Percentiles rank a stretch among this genome's conserved stretches.
Evolutionary conservation across 2,888 invertebrate genomes (phyloP).

Genomic region (Polydrusus cervinus): DNA sequence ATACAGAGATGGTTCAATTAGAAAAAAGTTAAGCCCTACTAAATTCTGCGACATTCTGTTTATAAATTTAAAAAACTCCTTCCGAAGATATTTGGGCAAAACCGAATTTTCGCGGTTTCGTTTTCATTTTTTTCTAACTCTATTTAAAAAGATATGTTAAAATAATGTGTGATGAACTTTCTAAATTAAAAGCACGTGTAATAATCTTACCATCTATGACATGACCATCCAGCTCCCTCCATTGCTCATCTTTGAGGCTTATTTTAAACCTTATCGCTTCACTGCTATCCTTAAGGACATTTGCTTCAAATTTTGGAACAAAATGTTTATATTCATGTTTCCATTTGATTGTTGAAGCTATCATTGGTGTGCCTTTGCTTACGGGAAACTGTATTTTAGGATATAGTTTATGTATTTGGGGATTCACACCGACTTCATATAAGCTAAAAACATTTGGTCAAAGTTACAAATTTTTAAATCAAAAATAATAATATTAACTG

Average conservation of each 20-base stretch:
- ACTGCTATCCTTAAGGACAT: not conserved
- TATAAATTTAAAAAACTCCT: too few species aligned
- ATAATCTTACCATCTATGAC: conserved; percentile 78
- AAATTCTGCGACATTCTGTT: too few species aligned
- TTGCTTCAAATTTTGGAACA: conserved; percentile 69
- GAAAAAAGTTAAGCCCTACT: too few species aligned
- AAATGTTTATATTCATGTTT: conserved; percentile 87
- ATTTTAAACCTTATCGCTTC: conserved; percentile 42
- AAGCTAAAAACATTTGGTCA: conserved; percentile 78
- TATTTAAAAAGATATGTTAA: too few species aligned
- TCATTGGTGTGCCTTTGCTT: conserved; percentile 74
- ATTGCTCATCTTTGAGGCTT: conserved; percentile 72
- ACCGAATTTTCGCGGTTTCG: too few species aligned
- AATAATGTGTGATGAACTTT: too few species aligned
- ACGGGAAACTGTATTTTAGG: conserved; percentile 87
- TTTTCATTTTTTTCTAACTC: too few species aligned
- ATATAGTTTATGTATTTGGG: conserved; percentile 84
- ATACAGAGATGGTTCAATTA: too few species aligned
- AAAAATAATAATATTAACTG: too few species aligned
- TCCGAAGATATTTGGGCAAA: too few species aligned
- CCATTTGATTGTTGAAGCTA: conserved; percentile 89
- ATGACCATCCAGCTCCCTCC: conserved; percentile 85
- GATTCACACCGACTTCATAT: conserved; percentile 84
- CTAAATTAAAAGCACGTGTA: too few species aligned
- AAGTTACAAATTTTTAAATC: too few species aligned